Evolutionary conservation across 2,888 invertebrate species (phyloP), one percentile per base, ranked within the genome.

Genomic region (Seladonia tumulorum): DNA sequence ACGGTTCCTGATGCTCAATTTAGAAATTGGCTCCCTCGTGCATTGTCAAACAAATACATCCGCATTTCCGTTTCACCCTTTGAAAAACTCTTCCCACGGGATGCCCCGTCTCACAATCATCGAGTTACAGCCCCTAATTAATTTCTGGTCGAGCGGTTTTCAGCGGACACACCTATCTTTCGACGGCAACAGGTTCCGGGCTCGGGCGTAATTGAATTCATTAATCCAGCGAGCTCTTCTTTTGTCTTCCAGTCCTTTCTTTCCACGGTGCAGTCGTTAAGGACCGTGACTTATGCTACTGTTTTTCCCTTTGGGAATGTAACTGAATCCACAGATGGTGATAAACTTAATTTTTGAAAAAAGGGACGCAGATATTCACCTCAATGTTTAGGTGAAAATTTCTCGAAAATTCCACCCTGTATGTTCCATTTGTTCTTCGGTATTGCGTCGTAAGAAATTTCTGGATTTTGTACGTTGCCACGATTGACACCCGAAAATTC

Each of bases 141-240:
- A 84, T 78, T 84, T 71, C 82, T 71, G 47, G 68, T 73, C 68
- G 74, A 83, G 45, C 47, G 22, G 16, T 29, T 72, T 73, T 53
- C n/a, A 79, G 10, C n/a, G 57, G 60, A 35, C 81, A 74, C 74
- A 35, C 68, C 70, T 71, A 74, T 16, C 47, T 47, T 14, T 42
- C 42, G 14, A 5, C 39, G 49, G 22, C 39, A 77, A 68, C 74
- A 42, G 53, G 66, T 57, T 60, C 57, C n/a, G 4, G 57, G 18
- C 35, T 39, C 18, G 16, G 18, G 12, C 42, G 25, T 84, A 84
- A 84, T 84, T 78, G 75, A 75, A 82, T 84, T 84, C 63, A 70
- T 77, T 71, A 53, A 81, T 81, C 74, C 72, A 47, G 35, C 29
- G 49, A 18, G 35, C 35, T 78, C 42, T 57, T 16, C 57, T 14